Conservation (phyloP, 1,140 invertebrate species). For the Nasonia giraulti region DNA sequence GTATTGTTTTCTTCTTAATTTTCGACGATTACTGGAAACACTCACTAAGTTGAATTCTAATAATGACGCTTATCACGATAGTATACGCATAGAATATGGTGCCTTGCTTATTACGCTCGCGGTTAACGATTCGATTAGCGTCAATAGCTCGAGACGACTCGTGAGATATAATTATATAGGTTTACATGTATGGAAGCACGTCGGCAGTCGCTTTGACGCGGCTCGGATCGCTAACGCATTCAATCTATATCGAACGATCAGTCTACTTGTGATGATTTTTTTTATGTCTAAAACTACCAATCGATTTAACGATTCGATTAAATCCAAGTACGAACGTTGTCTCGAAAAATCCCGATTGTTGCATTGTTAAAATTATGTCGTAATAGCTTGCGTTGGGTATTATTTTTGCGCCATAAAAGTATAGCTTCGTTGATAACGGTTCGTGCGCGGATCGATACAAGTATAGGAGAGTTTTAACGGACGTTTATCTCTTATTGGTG, state of each 20-base stretch:
- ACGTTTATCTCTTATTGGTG: not conserved
- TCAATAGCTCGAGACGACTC: constrained; percentile 7
- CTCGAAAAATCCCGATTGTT: not conserved
- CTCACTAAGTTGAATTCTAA: constrained; percentile 32
- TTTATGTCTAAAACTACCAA: constrained; percentile 40
- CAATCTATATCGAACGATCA: constrained; percentile 53
- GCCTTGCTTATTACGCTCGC: not conserved
- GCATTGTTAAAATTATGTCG: not conserved
- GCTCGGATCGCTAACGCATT: constrained; percentile 25
- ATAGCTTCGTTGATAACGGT: not conserved
- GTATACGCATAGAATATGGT: constrained; percentile 16
- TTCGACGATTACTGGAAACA: constrained; percentile 40
- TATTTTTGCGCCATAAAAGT: not conserved
- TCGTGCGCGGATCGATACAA: not conserved
- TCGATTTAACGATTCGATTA: constrained; percentile 51
- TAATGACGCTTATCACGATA: constrained; percentile 13
- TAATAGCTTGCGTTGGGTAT: too few relatives aligned
- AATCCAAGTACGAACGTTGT: constrained; percentile 37
- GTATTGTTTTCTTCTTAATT: not conserved
- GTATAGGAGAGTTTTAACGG: not conserved
- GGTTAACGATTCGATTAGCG: constrained; percentile 32
- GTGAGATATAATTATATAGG: not conserved
- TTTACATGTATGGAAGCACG: not conserved
- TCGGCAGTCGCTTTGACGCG: constrained; percentile 16
- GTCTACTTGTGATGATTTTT: constrained; percentile 45